A percentile compares a stretch with the other conserved stretches of the same genome.
phyloP scores from a whole-genome alignment of 2,888 invertebrate genomes.

The Venusia cambrica region DNA sequence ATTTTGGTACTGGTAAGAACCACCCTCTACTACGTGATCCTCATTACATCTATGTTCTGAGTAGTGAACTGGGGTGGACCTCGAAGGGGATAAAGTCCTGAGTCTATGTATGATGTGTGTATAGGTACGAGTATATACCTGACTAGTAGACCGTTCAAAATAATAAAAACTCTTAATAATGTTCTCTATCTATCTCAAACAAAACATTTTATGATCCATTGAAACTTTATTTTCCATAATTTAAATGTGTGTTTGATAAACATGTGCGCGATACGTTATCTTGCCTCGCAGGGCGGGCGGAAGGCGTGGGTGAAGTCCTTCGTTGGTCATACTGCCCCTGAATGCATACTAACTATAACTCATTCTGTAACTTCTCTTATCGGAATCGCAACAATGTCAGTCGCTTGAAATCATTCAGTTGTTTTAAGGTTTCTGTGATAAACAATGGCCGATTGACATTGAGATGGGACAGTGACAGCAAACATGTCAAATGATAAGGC shows the following conservation, averaged over 20 bases:
- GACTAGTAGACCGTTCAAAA: no score
- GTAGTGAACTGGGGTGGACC: no score
- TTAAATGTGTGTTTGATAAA: conserved; percentile 22
- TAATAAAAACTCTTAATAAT: no score
- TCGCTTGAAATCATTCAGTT: conserved; percentile 30
- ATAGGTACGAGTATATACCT: no score
- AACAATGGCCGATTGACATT: conserved; percentile 16
- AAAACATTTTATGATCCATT: background rate
- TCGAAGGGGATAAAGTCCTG: no score
- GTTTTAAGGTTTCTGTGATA: conserved; percentile 10
- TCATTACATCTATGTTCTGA: no score
- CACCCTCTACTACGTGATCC: no score
- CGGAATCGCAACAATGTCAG: conserved; percentile 46
- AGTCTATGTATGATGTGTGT: no score
- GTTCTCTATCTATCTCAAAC: no score
- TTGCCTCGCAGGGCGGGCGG: conserved; percentile 37
- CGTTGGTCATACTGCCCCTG: conserved; percentile 62
- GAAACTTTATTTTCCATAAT: conserved; percentile 11
- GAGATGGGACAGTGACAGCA: conserved; percentile 22
- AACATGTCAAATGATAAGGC: no score
- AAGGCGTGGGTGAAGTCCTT: conserved; percentile 73
- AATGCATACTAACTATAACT: conserved; percentile 23
- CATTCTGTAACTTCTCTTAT: conserved; percentile 11
- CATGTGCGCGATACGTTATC: conserved; percentile 56
- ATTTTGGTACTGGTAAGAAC: no score